Evolutionary conservation across 2,797 vertebrate genomes (phyloP), one percentile per base, ranked within the genome.

Genomic region (Melanotaenia nigrans): DNA sequence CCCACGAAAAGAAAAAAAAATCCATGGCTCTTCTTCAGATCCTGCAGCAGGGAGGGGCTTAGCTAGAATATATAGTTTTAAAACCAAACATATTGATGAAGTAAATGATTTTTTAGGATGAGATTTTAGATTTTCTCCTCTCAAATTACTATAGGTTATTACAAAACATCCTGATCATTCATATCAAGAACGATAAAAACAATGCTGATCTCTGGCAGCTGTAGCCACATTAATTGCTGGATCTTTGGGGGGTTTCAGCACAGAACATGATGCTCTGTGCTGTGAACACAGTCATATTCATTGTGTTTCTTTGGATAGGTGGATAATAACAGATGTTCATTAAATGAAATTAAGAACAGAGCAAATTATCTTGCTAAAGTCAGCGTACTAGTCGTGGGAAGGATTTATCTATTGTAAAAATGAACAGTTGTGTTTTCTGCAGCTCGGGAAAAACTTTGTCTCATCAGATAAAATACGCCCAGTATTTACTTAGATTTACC

Each of bases 21-120:
- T 65, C 65, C 74, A 79, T 65, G 71, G 30, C 73, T 81, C 75
- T 84, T 58, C 49, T 68, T 60, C 58, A 76, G 77, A 80, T 73
- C 65, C 83, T 87, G 85, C 86, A 76, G 73, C 65, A 82, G 79
- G 77, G 82, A 86, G 75, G 71, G 77, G 82, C 76, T 65, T 30
- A 13, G 16, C 58, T 73, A 35, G 28, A n/a, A 68, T 47, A 9
- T 61, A 51, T 62, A 71, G 40, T 40, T 36, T 4, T 25, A 14
- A 28, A 54, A 28, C 12, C 24, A 20, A 42, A 33, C 13, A 42
- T 11, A 54, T 30, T 7, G 18, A 11, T 22, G 28, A 49, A n/a
- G 3, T 10, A 51, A 35, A 60, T 2, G 16, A 42, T 28, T 12
- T 16, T 12, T 5, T 45, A 20, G 16, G 5, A 20, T 45, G 4